phyloP scores from a whole-genome alignment of 2,888 invertebrate species.

The Platynereis dumerilii region DNA sequence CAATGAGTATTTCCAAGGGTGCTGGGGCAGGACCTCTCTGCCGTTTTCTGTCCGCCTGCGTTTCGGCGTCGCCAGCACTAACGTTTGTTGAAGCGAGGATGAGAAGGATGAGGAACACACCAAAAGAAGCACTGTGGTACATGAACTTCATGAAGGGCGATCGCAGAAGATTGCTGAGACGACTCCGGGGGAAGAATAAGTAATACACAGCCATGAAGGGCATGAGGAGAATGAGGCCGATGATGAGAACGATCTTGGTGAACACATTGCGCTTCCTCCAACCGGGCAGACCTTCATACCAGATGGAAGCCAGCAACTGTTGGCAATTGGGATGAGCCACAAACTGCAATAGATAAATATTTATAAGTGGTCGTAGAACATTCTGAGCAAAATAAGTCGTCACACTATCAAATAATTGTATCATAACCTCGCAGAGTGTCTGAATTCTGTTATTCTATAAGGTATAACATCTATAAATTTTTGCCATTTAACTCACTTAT shows the following conservation, averaged over 20 bases:
- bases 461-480: too few species aligned
- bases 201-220: constrained; percentile 66
- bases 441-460: too few species aligned
- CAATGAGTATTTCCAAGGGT: constrained; percentile 66
- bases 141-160: constrained; percentile 70
- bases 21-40: constrained; percentile 66
- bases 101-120: constrained; percentile 66
- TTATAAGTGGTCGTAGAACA: too few species aligned
- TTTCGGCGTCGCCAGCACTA: constrained; percentile 48
- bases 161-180: constrained; percentile 66
- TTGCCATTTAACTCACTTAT: too few species aligned
- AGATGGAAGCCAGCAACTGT: constrained; percentile 67
- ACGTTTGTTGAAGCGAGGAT: constrained; percentile 65
- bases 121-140: constrained; percentile 69
- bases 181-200: constrained; percentile 65
- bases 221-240: constrained; percentile 63
- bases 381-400: too few species aligned
- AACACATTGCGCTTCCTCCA: constrained; percentile 64
- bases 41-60: constrained; percentile 49
- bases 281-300: constrained; percentile 68
- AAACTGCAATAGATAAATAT: constrained; percentile 63
- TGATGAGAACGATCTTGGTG: constrained; percentile 61
- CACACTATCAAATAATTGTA: too few species aligned
- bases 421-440: too few species aligned
- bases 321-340: constrained; percentile 69